These are phyloP conservation scores for Astropecten irregularis DNA, from an alignment of 53 echinoderm and acorn worm genomes.

Conservation along the genomic window DNA sequence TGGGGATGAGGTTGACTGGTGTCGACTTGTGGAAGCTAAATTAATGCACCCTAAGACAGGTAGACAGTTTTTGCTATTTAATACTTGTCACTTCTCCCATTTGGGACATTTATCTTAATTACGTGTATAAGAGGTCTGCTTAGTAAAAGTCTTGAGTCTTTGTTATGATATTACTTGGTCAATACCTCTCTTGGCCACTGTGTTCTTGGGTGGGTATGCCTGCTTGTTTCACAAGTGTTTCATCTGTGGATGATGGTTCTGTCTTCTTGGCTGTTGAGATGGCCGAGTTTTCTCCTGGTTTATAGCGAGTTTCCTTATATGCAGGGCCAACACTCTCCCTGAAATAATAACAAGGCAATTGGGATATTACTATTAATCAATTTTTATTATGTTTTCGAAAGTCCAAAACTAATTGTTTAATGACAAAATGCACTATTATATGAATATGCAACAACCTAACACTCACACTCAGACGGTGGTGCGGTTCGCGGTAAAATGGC, in stretches of 20 bases:
- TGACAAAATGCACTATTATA: background rate
- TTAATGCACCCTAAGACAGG: no score
- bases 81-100: background rate
- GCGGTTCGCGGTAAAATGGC: no score
- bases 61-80: background rate
- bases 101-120: background rate
- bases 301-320: conserved; percentile 26
- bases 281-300: background rate
- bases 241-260: background rate
- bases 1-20: background rate
- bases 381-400: no score
- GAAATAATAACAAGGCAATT: background rate
- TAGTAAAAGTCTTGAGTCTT: background rate
- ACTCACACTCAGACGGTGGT: background rate
- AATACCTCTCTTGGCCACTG: background rate
- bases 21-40: no score
- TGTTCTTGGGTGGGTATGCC: background rate
- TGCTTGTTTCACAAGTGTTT: background rate
- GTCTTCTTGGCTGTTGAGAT: background rate
- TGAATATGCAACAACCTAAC: background rate
- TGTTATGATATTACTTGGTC: background rate
- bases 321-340: background rate
- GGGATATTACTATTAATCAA: no score
- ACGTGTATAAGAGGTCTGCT: background rate
- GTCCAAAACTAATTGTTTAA: background rate